Evolutionary conservation across 2,888 invertebrate species (phyloP).

Genomic region (Lycocerus yunnanus): DNA sequence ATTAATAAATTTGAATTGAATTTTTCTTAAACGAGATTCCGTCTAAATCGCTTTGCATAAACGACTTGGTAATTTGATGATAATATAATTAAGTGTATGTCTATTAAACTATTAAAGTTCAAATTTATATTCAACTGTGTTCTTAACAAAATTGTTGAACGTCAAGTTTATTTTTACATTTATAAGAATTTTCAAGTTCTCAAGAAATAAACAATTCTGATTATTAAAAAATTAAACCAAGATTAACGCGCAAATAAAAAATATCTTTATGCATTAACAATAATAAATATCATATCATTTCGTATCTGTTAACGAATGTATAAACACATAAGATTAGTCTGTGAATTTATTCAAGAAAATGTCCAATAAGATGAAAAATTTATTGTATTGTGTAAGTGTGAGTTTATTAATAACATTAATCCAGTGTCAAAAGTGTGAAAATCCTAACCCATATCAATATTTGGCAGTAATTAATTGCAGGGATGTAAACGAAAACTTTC

Average conservation of each 20-base stretch:
- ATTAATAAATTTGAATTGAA: neutral
- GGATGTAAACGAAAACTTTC: neutral
- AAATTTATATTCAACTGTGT: neutral
- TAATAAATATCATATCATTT: neutral
- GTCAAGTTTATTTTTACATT: neutral
- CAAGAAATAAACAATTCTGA: neutral
- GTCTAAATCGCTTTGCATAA: neutral
- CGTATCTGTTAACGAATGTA: neutral
- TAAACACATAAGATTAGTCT: neutral
- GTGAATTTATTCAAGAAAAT: neutral
- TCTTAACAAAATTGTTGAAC: neutral
- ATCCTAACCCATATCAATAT: neutral
- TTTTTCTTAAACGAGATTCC: neutral
- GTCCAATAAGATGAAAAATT: neutral
- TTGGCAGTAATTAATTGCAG: neutral
- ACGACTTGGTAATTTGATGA: neutral
- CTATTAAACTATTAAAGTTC: neutral
- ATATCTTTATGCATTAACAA: neutral
- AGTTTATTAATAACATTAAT: neutral
- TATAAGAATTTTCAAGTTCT: neutral
- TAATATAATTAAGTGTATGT: neutral
- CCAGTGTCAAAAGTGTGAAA: constrained; percentile 4
- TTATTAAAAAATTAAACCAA: neutral
- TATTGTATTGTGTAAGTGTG: neutral
- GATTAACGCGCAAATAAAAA: neutral